These are phyloP conservation scores for Drosophila kambysellisi DNA, from an alignment of 2,888 invertebrate species.

Conservation along the genomic window DNA sequence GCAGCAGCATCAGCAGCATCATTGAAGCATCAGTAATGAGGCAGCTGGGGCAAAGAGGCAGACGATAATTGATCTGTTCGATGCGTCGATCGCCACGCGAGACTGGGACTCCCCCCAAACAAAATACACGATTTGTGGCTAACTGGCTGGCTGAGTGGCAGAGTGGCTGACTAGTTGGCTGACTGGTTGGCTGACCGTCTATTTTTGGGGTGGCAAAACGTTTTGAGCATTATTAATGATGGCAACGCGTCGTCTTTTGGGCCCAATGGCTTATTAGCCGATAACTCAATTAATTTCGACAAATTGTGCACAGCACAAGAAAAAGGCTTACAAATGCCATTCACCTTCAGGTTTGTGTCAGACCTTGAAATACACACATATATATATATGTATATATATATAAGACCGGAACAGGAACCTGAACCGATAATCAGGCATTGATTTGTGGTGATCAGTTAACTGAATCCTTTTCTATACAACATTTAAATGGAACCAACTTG, in stretches of 20 bases:
- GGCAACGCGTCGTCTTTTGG: constrained; percentile 55
- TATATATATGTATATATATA: no score
- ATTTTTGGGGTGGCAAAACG: constrained; percentile 63
- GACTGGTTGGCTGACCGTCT: constrained; percentile 26
- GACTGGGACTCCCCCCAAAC: constrained; percentile 68
- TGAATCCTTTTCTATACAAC: background rate
- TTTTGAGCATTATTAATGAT: constrained; percentile 79
- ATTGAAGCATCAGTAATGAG: background rate
- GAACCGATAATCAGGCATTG: background rate
- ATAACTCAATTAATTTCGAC: constrained; percentile 78
- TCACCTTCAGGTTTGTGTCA: background rate
- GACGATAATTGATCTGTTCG: constrained; percentile 77
- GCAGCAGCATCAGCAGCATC: constrained; percentile 9
- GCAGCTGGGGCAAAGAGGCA: constrained; percentile 26
- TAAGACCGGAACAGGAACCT: constrained; percentile 22
- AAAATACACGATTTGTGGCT: constrained; percentile 1
- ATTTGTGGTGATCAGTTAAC: background rate
- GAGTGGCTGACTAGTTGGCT: constrained; percentile 4
- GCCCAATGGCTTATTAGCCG: constrained; percentile 66
- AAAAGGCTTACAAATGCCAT: constrained; percentile 48
- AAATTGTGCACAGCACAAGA: constrained; percentile 63
- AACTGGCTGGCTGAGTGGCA: constrained; percentile 6
- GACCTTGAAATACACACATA: background rate
- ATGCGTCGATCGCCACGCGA: constrained; percentile 66
- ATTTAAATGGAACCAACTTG: background rate